Base-by-base conservation (phyloP, 2,113 vertebrate species). In the Tyto alba region DNA sequence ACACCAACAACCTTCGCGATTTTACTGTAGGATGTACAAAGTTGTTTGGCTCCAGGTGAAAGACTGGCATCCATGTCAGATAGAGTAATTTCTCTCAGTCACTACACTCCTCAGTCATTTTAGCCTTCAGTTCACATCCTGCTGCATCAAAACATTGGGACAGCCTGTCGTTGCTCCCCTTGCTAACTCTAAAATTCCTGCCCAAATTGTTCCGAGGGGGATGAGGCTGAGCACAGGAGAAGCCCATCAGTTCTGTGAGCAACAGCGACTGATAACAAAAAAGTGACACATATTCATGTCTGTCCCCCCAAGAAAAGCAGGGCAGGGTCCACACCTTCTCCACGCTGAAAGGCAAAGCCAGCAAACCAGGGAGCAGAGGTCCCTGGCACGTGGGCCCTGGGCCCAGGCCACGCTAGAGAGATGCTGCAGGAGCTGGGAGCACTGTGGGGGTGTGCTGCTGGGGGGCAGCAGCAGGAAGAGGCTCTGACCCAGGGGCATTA, bases 51-150 rank as follows among this genome's bases (percentile, higher is more conserved):
- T 88, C 26, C 8, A 1, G 0, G 5, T 11, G 41, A 64, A 73
- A 52, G 29, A 32, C 0, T 0, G 11, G 75, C 52, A 41, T 21
- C 60, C 16, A 1, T 0, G 13, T 29, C 40, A 23, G 23, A 38
- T 2, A 14, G 0, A 2, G 43, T 26, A 0, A 1, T 21, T 77
- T 45, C 47, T 45, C 63, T 74, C 30, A 43, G 8, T n/a, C 63
- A 21, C 67, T 21, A 30, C 34, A 10, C 19, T 55, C 21, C 43
- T 29, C 57, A 41, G 45, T 11, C 43, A n/a, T 22, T 22, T 86
- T 26, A 73, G 67, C 40, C 57, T 41, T 34, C 57, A 21, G 56
- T 30, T 79, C 80, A 15, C 14, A 20, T 30, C 72, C 57, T 4
- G 2, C 5, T 17, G 10, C 41, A 45, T 9, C 34, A 38, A 47